A percentile compares a stretch with the other conserved stretches of the same genome.
Evolutionary conservation across 1,140 invertebrate species (phyloP).

Genomic region (Drosophila funebris): DNA sequence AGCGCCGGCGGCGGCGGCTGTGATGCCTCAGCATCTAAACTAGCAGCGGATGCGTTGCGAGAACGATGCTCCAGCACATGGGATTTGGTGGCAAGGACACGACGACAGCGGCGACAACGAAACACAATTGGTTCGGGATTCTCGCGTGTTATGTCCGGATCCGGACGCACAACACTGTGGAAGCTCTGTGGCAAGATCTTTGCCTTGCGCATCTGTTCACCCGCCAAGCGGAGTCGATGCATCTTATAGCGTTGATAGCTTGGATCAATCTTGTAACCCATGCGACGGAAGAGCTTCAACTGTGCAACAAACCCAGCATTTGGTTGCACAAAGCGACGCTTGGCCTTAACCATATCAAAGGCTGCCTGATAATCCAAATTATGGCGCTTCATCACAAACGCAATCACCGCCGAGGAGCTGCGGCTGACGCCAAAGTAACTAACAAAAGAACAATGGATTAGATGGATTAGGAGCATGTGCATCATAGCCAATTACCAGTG

Average conservation of each 20-base stretch:
- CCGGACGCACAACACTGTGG: constrained; percentile 90
- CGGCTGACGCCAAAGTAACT: constrained; percentile 94
- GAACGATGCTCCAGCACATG: constrained; percentile 89
- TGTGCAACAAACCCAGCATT: constrained; percentile 91
- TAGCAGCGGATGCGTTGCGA: constrained; percentile 33
- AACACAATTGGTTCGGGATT: constrained; percentile 92
- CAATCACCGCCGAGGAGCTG: constrained; percentile 92
- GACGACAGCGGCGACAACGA: constrained; percentile 90
- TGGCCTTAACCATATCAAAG: constrained; percentile 87
- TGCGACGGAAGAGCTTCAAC: constrained; percentile 90
- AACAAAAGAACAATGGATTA: not conserved
- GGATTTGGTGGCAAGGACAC: constrained; percentile 90
- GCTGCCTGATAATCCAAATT: constrained; percentile 89
- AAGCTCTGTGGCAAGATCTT: constrained; percentile 92
- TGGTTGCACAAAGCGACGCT: constrained; percentile 88
- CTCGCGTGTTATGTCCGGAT: constrained; percentile 90
- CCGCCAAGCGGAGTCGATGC: constrained; percentile 90
- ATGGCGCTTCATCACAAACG: constrained; percentile 93
- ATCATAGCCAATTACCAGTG: too few relatives aligned
- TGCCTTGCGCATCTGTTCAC: constrained; percentile 91
- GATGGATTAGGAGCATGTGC: not conserved
- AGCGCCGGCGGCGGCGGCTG: not conserved
- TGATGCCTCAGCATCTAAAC: not conserved
- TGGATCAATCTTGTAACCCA: constrained; percentile 89
- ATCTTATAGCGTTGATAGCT: constrained; percentile 90